These are phyloP conservation scores for Panthera uncia DNA, from an alignment of 2,113 vertebrate species.

Conservation along the genomic window DNA sequence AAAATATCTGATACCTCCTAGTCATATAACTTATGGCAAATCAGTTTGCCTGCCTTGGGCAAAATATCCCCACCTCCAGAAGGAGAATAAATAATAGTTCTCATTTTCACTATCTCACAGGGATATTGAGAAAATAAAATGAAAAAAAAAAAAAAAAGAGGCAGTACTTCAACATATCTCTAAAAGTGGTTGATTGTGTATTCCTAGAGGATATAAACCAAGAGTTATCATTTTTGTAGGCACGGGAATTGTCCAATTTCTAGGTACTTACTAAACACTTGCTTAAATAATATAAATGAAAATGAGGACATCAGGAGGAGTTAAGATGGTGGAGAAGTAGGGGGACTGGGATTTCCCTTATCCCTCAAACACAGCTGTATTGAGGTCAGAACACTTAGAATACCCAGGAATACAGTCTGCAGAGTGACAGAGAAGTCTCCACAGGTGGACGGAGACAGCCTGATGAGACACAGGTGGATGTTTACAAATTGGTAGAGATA, in stretches of 20 bases:
- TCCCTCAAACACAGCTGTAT: too few species aligned
- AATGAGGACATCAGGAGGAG: background rate
- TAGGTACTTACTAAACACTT: constrained; percentile 10
- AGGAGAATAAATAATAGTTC: background rate
- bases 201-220: background rate
- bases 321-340: too few species aligned
- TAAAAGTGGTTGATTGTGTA: background rate
- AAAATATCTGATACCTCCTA: background rate
- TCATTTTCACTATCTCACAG: constrained; percentile 27
- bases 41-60: background rate
- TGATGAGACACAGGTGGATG: too few species aligned
- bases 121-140: background rate
- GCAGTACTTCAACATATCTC: background rate
- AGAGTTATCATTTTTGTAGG: background rate
- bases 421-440: too few species aligned
- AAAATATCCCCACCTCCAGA: constrained; percentile 11
- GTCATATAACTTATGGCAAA: background rate
- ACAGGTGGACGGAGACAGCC: background rate
- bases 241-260: background rate
- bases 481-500: too few species aligned
- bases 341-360: too few species aligned
- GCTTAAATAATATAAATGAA: constrained; percentile 28
- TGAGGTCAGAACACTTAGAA: too few species aligned
- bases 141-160: background rate
- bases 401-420: too few species aligned